Evolutionary conservation across 2,888 invertebrate species (phyloP), one percentile per base, ranked within the genome.

Genomic region (Chaetoderma sp.): DNA sequence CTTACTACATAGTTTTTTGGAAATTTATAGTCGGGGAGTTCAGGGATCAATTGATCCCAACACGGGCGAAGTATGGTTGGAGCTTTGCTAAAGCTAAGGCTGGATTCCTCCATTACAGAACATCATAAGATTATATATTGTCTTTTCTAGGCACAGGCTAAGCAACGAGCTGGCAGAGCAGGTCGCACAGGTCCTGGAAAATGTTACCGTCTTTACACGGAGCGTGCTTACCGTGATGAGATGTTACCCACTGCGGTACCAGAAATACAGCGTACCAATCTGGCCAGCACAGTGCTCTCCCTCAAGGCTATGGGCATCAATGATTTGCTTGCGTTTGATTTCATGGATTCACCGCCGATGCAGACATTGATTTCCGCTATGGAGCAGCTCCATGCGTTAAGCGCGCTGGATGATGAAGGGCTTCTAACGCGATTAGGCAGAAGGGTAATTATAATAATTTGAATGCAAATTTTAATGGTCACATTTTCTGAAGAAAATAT

Each of bases 241-340:
- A 99, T 99, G 99, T 86, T 98, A 63, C 76, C 84, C 1, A 84
- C 84, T 18, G 79, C 78, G 2, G 98, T 99, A 30, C 99, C 99
- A 0, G 99, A 99, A 89, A 99, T 99, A 81, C 98, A 99, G 87
- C 91, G 99, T 32, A 98, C 98, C 1, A 99, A 99, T 89, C 90
- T 99, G 77, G 98, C 98, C 0, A 94, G 95, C 16, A 98, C 98
- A 0, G 94, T 97, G 39, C 88, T 99, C 16, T 97, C 98, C 79
- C 88, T 99, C 36, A 99, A 99, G 87, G 98, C 98, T 0, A 98
- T 99, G 98, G 99, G 99, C 28, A 99, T 99, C 78, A 98, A 99
- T 86, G 98, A 99, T 88, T 89, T 99, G 60, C 88, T 99, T 25
- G 94, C 96, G 85, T 99, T 99, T 86, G 98, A 99, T 89, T 99